Evolutionary conservation across 2,888 invertebrate genomes (phyloP).

Genomic region (Amblyteles armatorius): DNA sequence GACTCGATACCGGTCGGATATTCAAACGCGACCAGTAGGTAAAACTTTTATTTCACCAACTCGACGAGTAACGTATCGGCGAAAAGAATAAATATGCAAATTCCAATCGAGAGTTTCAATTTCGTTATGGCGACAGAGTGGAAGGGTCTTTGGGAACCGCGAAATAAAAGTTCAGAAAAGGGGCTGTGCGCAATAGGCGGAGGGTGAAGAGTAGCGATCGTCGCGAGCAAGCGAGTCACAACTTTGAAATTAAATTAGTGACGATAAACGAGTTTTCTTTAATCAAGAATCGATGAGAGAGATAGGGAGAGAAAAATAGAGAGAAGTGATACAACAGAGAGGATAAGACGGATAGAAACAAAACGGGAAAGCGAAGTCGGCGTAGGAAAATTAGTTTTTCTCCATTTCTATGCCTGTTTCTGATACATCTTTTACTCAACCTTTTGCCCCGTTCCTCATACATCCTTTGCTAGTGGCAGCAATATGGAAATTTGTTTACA

Average conservation of each 20-base stretch:
- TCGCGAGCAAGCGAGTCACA: conserved; percentile 19
- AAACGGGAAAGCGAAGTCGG: conserved; percentile 10
- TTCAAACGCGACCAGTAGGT: background rate
- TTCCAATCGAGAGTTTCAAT: conserved; percentile 57
- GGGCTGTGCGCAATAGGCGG: background rate
- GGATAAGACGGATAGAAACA: background rate
- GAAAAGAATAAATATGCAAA: conserved; percentile 56
- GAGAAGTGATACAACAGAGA: no score
- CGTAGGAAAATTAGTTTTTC: conserved; percentile 40
- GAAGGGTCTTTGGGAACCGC: conserved; percentile 12
- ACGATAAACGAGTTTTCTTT: conserved; percentile 52
- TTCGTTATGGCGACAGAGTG: conserved; percentile 40
- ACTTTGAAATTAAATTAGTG: conserved; percentile 61
- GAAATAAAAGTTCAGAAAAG: conserved; percentile 42
- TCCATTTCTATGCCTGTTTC: background rate
- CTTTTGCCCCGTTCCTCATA: no score
- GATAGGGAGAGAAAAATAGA: background rate
- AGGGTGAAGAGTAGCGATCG: conserved; percentile 13
- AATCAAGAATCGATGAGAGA: conserved; percentile 57
- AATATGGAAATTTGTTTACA: no score
- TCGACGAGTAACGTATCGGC: conserved; percentile 42
- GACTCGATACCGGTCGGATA: background rate
- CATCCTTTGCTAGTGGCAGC: no score
- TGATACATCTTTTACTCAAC: background rate
- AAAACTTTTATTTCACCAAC: conserved; percentile 1